Evolutionary conservation across 2,797 vertebrate genomes (phyloP).

Genomic region (Leptatherina wallacei): DNA sequence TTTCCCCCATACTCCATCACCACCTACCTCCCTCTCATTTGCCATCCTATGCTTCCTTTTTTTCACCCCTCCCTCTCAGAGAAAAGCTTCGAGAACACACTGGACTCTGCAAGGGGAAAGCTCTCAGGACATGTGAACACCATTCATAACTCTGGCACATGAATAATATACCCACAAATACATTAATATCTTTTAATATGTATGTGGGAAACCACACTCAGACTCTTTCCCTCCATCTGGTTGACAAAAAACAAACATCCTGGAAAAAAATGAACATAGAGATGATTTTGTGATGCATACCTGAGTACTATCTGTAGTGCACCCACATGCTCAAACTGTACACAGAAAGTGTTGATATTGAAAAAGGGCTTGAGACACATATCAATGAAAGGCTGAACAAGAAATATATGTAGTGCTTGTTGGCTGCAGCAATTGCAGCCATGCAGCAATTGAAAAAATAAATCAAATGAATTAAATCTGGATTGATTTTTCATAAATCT

Average conservation of each 20-base stretch:
- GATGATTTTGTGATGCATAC: slow-evolving; percentile 37
- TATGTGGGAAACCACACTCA: slow-evolving; percentile 14
- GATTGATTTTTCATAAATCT: neutral
- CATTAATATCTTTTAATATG: slow-evolving; percentile 48
- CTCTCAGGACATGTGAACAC: slow-evolving; percentile 62
- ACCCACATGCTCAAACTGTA: slow-evolving; percentile 3
- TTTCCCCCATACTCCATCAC: slow-evolving; percentile 38
- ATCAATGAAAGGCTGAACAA: slow-evolving; percentile 46
- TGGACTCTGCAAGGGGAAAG: slow-evolving; percentile 51
- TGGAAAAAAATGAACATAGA: slow-evolving; percentile 19
- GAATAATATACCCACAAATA: slow-evolving; percentile 60
- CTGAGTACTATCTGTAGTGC: slow-evolving; percentile 26
- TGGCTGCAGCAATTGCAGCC: neutral
- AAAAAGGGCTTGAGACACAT: slow-evolving; percentile 32
- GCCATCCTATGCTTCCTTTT: slow-evolving; percentile 18
- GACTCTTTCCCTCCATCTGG: slow-evolving; percentile 12
- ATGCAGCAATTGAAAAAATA: neutral
- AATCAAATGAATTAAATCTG: neutral
- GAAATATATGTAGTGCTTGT: slow-evolving; percentile 17
- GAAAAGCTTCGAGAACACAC: slow-evolving; percentile 71
- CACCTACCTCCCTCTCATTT: slow-evolving; percentile 29
- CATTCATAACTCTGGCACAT: slow-evolving; percentile 65
- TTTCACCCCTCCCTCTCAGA: slow-evolving; percentile 23
- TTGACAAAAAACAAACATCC: slow-evolving; percentile 35
- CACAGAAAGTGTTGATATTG: slow-evolving; percentile 19